These are phyloP conservation scores for Oceanites oceanicus DNA, from an alignment of 2,113 vertebrate genomes.

Conservation along the genomic window DNA sequence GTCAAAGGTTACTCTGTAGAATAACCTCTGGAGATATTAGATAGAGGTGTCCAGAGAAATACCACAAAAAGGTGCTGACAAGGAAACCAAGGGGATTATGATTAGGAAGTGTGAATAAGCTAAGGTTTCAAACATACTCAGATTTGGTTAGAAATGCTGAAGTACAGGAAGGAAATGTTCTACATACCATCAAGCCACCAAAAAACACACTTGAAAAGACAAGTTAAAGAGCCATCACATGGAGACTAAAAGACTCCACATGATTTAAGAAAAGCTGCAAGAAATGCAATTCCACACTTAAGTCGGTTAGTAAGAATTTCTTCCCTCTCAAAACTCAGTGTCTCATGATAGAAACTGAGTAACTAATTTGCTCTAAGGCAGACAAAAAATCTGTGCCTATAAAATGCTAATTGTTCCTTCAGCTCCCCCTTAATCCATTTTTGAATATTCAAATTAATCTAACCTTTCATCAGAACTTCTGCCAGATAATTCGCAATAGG, in stretches of 20 bases:
- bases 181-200: slow-evolving; percentile 56
- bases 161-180: slow-evolving; percentile 49
- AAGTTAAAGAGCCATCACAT: slow-evolving; percentile 33
- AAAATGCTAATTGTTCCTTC: not conserved
- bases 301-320: not conserved
- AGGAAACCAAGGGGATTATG: slow-evolving; percentile 57
- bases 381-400: not conserved
- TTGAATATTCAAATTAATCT: not conserved
- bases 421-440: not conserved
- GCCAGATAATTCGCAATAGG: not conserved
- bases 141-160: slow-evolving; percentile 47
- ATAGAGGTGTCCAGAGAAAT: slow-evolving; percentile 62
- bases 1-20: slow-evolving; percentile 68
- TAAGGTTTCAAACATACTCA: slow-evolving; percentile 46
- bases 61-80: slow-evolving; percentile 54
- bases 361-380: not conserved
- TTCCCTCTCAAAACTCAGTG: not conserved
- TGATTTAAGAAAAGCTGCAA: slow-evolving; percentile 13
- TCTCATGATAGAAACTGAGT: not conserved
- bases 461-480: not conserved
- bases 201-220: slow-evolving; percentile 52
- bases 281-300: not conserved
- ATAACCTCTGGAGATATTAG: slow-evolving; percentile 57
- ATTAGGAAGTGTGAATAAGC: slow-evolving; percentile 58
- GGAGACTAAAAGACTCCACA: slow-evolving; percentile 2